Conservation (phyloP, 2,797 vertebrate species). For the Echeneis naucrates region DNA sequence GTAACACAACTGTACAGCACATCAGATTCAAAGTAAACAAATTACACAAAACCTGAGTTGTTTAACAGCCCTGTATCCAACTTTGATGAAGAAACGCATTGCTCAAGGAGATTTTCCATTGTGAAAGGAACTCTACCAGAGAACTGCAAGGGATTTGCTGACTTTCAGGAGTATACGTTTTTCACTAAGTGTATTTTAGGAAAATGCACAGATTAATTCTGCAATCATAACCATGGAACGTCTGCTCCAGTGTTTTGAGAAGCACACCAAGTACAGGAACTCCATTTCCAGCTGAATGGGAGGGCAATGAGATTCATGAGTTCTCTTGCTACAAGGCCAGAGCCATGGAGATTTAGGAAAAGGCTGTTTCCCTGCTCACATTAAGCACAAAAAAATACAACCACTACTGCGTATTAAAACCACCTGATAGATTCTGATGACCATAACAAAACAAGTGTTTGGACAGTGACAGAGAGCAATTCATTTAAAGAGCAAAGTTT, state of each 20-base stretch:
- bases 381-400: constrained; percentile 59
- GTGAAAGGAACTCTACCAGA: constrained; percentile 43
- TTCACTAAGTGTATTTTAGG: constrained; percentile 52
- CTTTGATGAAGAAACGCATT: constrained; percentile 13
- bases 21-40: constrained; percentile 26
- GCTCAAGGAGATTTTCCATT: constrained; percentile 12
- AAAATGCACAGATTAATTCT: constrained; percentile 59
- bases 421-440: constrained; percentile 45
- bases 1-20: constrained; percentile 22
- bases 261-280: constrained; percentile 43
- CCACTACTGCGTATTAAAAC: constrained; percentile 49
- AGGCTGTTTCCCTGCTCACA: constrained; percentile 58
- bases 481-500: constrained; percentile 14
- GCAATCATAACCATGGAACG: constrained; percentile 56
- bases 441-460: constrained; percentile 27
- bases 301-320: constrained; percentile 81
- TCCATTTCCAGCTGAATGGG: constrained; percentile 72
- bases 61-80: constrained; percentile 6
- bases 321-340: constrained; percentile 68
- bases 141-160: constrained; percentile 46
- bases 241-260: constrained; percentile 61
- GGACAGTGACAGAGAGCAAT: constrained; percentile 15
- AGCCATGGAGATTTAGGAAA: constrained; percentile 71
- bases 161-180: constrained; percentile 57
- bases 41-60: not conserved